Conservation (phyloP, 2,888 invertebrate genomes). For the Drosophila paucipuncta region DNA sequence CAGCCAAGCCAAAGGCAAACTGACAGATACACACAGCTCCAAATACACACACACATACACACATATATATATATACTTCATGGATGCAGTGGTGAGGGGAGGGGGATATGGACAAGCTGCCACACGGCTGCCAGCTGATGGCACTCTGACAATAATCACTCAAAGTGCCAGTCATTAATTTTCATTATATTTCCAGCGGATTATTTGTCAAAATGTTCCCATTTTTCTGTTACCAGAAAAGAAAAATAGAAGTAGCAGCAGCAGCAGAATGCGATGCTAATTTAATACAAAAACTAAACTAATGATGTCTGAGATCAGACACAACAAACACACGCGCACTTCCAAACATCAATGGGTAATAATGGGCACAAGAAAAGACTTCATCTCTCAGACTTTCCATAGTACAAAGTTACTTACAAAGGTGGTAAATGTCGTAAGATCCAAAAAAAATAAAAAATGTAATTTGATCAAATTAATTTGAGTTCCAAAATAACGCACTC, state of each 20-base stretch:
- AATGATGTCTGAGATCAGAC: slow-evolving; percentile 24
- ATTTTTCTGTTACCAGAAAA: not conserved
- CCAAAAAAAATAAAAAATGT: not conserved
- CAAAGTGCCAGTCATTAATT: slow-evolving; percentile 61
- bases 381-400: not conserved
- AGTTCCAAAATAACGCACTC: not conserved
- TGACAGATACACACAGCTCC: slow-evolving; percentile 9
- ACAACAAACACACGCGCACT: not conserved
- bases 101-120: not conserved
- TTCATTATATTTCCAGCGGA: slow-evolving; percentile 51
- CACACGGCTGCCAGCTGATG: slow-evolving; percentile 10
- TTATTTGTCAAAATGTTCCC: slow-evolving; percentile 48
- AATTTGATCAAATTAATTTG: not conserved
- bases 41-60: slow-evolving; percentile 15
- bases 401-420: not conserved
- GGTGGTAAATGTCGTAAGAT: not conserved
- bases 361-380: not conserved
- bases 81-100: too few species aligned
- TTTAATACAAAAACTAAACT: slow-evolving; percentile 16
- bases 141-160: slow-evolving; percentile 50
- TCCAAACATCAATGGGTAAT: not conserved
- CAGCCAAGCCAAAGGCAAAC: slow-evolving; percentile 51
- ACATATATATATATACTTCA: not conserved
- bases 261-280: slow-evolving; percentile 12
- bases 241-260: not conserved